These are phyloP conservation scores for Sternarchorhynchus goeldii DNA, from an alignment of 2,797 vertebrate species.

Conservation along the genomic window DNA sequence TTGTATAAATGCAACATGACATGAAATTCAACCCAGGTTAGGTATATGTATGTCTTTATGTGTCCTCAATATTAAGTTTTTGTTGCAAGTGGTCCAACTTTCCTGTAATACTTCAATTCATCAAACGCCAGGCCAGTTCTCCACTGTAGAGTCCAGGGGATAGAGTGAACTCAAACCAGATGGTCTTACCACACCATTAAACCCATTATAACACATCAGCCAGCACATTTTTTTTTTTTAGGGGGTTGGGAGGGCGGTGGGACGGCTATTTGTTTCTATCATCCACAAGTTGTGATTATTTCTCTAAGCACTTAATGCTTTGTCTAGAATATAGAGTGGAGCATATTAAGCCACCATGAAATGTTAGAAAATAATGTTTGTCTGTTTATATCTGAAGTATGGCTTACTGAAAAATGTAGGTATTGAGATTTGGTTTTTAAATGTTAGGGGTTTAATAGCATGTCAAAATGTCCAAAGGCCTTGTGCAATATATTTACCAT, in stretches of 20 bases:
- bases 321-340: slow-evolving; percentile 6
- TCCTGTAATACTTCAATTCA: slow-evolving; percentile 69
- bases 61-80: slow-evolving; percentile 40
- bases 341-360: slow-evolving; percentile 8
- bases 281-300: too few species aligned
- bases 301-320: background rate
- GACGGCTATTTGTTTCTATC: too few species aligned
- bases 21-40: background rate
- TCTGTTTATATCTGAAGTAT: slow-evolving; percentile 16
- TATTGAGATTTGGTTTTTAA: slow-evolving; percentile 19
- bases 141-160: slow-evolving; percentile 48
- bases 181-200: slow-evolving; percentile 53
- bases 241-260: background rate
- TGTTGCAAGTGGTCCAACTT: slow-evolving; percentile 52
- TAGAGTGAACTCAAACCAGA: slow-evolving; percentile 64
- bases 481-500: slow-evolving; percentile 6
- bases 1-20: background rate
- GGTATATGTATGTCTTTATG: background rate
- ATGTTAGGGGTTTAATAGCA: background rate
- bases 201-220: slow-evolving; percentile 8
- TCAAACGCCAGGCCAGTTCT: slow-evolving; percentile 56
- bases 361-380: slow-evolving; percentile 4
- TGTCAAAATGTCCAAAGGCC: background rate
- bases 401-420: slow-evolving; percentile 3
- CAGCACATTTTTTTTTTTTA: background rate